phyloP scores from a whole-genome alignment of 1,140 invertebrate genomes.

The Lerema accius region DNA sequence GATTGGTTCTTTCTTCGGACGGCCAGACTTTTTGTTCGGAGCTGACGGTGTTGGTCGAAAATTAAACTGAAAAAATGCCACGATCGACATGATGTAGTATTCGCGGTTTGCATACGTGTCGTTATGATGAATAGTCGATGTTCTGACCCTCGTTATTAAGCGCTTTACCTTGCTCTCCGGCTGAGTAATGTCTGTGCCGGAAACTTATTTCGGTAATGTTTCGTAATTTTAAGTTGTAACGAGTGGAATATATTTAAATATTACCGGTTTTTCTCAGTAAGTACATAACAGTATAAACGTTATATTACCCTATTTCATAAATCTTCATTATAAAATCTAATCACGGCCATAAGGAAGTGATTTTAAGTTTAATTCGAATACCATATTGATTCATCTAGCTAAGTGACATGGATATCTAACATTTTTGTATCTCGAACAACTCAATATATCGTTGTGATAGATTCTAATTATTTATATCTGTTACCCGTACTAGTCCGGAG shows the following conservation, averaged over 20 bases:
- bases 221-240: constrained; percentile 10
- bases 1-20: constrained; percentile 72
- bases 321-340: constrained; percentile 8
- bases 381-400: not conserved
- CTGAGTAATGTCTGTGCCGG: constrained; percentile 22
- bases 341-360: not conserved
- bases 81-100: constrained; percentile 58
- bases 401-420: constrained; percentile 6
- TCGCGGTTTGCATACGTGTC: constrained; percentile 49
- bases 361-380: not conserved
- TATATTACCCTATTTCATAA: not conserved
- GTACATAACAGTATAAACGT: not conserved
- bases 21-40: constrained; percentile 50
- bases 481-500: not conserved
- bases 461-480: constrained; percentile 7
- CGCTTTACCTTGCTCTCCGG: constrained; percentile 41
- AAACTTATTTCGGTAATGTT: constrained; percentile 16
- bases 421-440: constrained; percentile 22
- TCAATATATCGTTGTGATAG: constrained; percentile 20
- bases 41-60: constrained; percentile 13
- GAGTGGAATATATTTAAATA: constrained; percentile 12
- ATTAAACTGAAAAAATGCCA: constrained; percentile 41
- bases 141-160: constrained; percentile 52
- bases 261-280: not conserved
- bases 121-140: constrained; percentile 57